Conservation (phyloP, 2,797 vertebrate genomes). For the Coranthus polyacanthus region DNA sequence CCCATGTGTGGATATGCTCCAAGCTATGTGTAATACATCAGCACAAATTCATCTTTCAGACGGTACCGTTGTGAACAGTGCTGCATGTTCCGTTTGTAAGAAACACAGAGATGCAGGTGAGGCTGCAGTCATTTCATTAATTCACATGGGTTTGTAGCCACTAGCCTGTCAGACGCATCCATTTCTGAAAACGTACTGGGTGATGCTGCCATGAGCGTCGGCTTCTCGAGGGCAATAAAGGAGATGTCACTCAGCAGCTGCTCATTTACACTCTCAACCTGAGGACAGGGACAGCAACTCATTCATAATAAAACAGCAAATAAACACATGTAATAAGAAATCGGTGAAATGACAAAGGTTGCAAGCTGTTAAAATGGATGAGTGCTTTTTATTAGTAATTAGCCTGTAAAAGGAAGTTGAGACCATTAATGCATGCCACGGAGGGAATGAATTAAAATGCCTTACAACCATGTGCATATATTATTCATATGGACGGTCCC, state of each 20-base stretch:
- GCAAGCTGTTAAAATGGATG: slow-evolving; percentile 34
- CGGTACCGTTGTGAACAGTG: neutral
- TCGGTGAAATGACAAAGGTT: slow-evolving; percentile 25
- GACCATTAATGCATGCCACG: slow-evolving; percentile 19
- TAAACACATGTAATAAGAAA: slow-evolving; percentile 49
- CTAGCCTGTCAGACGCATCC: slow-evolving; percentile 39
- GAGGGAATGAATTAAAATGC: slow-evolving; percentile 33
- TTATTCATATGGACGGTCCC: slow-evolving; percentile 43
- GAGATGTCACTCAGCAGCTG: slow-evolving; percentile 49
- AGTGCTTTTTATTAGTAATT: slow-evolving; percentile 50
- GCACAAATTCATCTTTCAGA: neutral
- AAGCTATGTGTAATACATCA: neutral
- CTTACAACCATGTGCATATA: slow-evolving; percentile 32
- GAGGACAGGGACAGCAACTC: slow-evolving; percentile 44
- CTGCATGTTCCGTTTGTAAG: neutral
- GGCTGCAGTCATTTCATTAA: slow-evolving; percentile 9
- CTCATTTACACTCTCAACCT: slow-evolving; percentile 54
- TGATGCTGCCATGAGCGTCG: slow-evolving; percentile 34
- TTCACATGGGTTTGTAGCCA: slow-evolving; percentile 23
- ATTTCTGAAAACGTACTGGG: slow-evolving; percentile 45
- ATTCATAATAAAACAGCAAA: slow-evolving; percentile 48
- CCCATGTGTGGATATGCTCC: neutral
- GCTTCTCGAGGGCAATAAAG: slow-evolving; percentile 48
- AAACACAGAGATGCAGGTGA: slow-evolving; percentile 5
- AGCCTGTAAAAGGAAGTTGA: slow-evolving; percentile 25